A percentile compares a stretch with the other conserved stretches of the same genome.
Evolutionary conservation across 2,113 vertebrate genomes (phyloP).

Genomic region (Anolis carolinensis): DNA sequence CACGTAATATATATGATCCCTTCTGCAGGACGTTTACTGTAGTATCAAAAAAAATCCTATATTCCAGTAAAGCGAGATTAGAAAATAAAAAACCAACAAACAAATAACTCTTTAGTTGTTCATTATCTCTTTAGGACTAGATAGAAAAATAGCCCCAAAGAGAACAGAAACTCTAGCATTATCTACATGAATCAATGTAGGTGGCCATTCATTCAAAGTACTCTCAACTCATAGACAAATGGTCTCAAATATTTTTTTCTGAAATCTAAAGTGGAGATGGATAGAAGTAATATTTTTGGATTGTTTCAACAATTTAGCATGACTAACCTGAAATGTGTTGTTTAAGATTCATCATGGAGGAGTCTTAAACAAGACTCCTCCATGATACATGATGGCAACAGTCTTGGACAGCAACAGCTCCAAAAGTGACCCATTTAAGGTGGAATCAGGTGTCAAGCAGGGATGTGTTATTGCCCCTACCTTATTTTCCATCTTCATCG

Average conservation of each 20-base stretch:
- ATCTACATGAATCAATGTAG: slow-evolving; percentile 3
- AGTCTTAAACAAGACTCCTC: too few relatives aligned
- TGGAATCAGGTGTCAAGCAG: too few relatives aligned
- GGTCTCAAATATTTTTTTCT: not conserved
- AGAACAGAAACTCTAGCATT: not conserved
- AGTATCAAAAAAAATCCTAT: slow-evolving; percentile 1
- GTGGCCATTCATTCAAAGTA: not conserved
- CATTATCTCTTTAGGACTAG: not conserved
- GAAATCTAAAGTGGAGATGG: not conserved
- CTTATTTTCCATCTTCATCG: too few relatives aligned
- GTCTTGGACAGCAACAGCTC: too few relatives aligned
- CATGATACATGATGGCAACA: too few relatives aligned
- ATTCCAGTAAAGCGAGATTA: not conserved
- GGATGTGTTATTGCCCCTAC: too few relatives aligned
- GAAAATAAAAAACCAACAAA: not conserved
- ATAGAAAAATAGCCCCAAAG: not conserved
- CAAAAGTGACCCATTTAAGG: too few relatives aligned
- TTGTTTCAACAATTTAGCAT: not conserved
- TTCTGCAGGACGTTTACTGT: not conserved
- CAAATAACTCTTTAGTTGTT: slow-evolving; percentile 10
- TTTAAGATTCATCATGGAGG: too few relatives aligned
- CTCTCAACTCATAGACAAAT: not conserved
- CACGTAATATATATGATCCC: not conserved
- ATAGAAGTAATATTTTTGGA: not conserved
- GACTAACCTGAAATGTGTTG: not conserved